phyloP scores from a whole-genome alignment of 2,797 vertebrate genomes.

The Xenentodon cancila region DNA sequence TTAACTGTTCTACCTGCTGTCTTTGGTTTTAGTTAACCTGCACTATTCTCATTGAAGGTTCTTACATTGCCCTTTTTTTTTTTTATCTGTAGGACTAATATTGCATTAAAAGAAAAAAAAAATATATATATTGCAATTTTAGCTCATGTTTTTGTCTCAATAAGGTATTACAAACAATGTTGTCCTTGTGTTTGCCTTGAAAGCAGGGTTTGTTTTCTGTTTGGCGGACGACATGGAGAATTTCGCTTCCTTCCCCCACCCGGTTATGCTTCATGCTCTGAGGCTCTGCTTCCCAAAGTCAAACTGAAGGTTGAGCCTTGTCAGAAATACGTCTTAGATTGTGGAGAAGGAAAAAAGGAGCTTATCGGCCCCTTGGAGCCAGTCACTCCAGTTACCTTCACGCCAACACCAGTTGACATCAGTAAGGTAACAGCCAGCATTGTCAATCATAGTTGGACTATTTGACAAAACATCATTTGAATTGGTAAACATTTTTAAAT shows the following conservation, averaged over 20 bases:
- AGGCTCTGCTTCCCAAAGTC: slow-evolving; percentile 89
- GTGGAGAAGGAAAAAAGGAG: slow-evolving; percentile 77
- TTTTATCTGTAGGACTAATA: too few species aligned
- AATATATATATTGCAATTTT: too few species aligned
- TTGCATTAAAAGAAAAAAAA: too few species aligned
- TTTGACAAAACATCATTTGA: neutral
- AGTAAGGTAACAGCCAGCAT: slow-evolving; percentile 82
- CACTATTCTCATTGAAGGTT: too few species aligned
- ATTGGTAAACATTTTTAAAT: neutral
- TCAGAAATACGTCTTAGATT: slow-evolving; percentile 85
- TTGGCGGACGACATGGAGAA: slow-evolving; percentile 92
- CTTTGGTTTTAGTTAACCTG: neutral
- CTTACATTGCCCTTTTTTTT: too few species aligned
- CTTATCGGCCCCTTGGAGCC: slow-evolving; percentile 87
- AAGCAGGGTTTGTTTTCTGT: slow-evolving; percentile 89
- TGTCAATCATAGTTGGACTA: neutral
- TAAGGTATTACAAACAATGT: neutral
- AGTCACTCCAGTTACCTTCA: slow-evolving; percentile 87
- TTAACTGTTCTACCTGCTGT: neutral
- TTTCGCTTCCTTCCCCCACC: slow-evolving; percentile 95
- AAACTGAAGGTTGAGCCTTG: slow-evolving; percentile 89
- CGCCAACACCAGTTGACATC: slow-evolving; percentile 88
- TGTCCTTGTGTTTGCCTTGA: slow-evolving; percentile 17
- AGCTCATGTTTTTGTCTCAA: too few species aligned
- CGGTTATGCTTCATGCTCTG: slow-evolving; percentile 90